phyloP scores from a whole-genome alignment of 2,113 vertebrate genomes.

The Pheucticus melanocephalus region DNA sequence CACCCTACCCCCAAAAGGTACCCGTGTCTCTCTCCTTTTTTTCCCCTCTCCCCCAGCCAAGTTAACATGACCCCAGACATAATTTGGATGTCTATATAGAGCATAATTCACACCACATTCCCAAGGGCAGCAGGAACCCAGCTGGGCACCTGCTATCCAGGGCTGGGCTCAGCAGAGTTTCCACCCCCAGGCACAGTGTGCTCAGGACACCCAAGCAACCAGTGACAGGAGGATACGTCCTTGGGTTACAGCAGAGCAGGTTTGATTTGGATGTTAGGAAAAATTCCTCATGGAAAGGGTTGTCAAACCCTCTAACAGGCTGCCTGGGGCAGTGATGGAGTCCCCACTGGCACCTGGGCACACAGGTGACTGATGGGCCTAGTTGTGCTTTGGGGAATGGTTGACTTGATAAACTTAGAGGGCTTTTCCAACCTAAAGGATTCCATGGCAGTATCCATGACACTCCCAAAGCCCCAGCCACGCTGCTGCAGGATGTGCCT shows the following conservation, averaged over 20 bases:
- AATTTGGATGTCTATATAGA: background rate
- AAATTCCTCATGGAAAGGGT: background rate
- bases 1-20: background rate
- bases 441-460: accelerated
- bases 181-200: no score
- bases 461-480: background rate
- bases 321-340: background rate
- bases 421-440: background rate
- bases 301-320: background rate
- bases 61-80: background rate
- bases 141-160: background rate
- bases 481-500: accelerated
- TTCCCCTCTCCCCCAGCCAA: background rate
- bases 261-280: background rate
- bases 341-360: background rate
- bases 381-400: background rate
- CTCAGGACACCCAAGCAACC: background rate
- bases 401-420: accelerated
- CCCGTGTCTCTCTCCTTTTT: accelerated
- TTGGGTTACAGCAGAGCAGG: background rate
- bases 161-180: background rate
- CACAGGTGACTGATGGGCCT: background rate
- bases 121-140: background rate
- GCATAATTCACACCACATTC: background rate
- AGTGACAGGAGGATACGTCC: accelerated